Conservation (phyloP, 2,113 vertebrate genomes). For the Danionella cerebrum region DNA sequence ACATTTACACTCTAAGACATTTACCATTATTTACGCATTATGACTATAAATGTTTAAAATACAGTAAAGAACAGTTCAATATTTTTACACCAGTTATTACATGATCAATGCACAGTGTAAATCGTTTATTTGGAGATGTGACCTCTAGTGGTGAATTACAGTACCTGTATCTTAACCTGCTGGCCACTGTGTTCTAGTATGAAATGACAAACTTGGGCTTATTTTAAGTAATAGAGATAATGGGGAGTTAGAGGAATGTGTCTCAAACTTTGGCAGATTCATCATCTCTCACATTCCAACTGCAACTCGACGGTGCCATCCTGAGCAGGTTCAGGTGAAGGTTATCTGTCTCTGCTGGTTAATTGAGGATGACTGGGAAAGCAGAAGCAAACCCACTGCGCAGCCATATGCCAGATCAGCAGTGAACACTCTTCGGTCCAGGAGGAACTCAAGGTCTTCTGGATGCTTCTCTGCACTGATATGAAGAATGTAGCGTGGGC, state of each 20-base stretch:
- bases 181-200: background rate
- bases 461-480: constrained; percentile 25
- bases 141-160: too few relatives aligned
- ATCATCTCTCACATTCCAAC: background rate
- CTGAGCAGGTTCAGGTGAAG: constrained; percentile 23
- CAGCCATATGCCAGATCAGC: constrained; percentile 39
- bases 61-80: too few relatives aligned
- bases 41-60: too few relatives aligned
- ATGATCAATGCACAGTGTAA: too few relatives aligned
- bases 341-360: constrained; percentile 22
- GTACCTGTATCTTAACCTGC: background rate
- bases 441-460: constrained; percentile 40
- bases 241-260: background rate
- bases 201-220: background rate
- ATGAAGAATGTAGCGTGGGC: too few relatives aligned
- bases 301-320: constrained; percentile 2
- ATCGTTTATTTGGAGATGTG: too few relatives aligned
- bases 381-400: constrained; percentile 34
- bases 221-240: background rate
- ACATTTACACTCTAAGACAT: too few relatives aligned
- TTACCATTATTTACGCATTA: too few relatives aligned
- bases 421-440: constrained; percentile 28
- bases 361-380: constrained; percentile 21
- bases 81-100: too few relatives aligned
- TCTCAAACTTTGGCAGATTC: background rate